Evolutionary conservation across 2,797 vertebrate genomes (phyloP).

Genomic region (Serranus cabrilla): DNA sequence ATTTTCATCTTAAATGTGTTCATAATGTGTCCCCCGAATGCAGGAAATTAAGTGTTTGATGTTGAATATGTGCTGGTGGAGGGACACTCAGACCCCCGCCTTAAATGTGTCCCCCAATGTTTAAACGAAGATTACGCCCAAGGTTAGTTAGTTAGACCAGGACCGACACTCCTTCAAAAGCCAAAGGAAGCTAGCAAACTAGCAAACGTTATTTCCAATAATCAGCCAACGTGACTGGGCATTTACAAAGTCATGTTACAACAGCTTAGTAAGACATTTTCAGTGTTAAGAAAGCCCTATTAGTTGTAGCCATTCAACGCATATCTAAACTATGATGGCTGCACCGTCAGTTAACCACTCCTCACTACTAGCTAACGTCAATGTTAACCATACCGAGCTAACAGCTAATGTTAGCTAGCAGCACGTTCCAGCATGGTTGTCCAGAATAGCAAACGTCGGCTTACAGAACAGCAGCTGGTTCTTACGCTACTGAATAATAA

Average conservation of each 20-base stretch:
- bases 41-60: too few species aligned
- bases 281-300: fast-evolving
- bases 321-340: fast-evolving
- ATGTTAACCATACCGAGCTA: slow-evolving; percentile 34
- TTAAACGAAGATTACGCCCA: too few species aligned
- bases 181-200: slow-evolving; percentile 19
- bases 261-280: fast-evolving
- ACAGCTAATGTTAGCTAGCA: slow-evolving; percentile 42
- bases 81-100: too few species aligned
- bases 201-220: not conserved
- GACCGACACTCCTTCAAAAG: slow-evolving; percentile 16
- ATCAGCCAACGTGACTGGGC: slow-evolving; percentile 42
- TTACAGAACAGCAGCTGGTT: not conserved
- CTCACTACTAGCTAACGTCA: slow-evolving; percentile 41
- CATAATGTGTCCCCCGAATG: too few species aligned
- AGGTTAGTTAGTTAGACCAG: not conserved
- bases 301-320: not conserved
- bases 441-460: slow-evolving; percentile 4
- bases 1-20: too few species aligned
- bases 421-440: slow-evolving; percentile 65
- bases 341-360: slow-evolving; percentile 32
- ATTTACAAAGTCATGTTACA: not conserved
- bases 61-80: too few species aligned
- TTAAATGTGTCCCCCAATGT: too few species aligned
- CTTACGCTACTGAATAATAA: not conserved